These are phyloP conservation scores for Rostratula benghalensis DNA, from an alignment of 2,113 vertebrate species.

Conservation along the genomic window DNA sequence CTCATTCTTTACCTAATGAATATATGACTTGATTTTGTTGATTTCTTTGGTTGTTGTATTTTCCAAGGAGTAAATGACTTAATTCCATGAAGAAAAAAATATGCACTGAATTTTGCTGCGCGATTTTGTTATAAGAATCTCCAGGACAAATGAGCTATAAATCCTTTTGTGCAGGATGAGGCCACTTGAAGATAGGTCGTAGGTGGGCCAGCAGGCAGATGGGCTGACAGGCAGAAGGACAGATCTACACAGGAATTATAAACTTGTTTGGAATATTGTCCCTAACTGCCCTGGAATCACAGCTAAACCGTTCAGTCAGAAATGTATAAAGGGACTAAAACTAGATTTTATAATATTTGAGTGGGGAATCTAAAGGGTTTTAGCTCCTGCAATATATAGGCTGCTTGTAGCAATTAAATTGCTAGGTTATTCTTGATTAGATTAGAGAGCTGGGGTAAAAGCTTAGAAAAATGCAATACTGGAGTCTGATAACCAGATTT, in stretches of 20 bases:
- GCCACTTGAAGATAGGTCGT: not conserved
- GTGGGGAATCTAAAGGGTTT: not conserved
- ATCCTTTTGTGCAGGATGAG: not conserved
- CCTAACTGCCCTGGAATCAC: not conserved
- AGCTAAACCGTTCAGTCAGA: not conserved
- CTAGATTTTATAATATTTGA: not conserved
- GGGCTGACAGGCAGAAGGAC: not conserved
- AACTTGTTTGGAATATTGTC: not conserved
- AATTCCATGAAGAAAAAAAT: not conserved
- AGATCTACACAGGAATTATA: not conserved
- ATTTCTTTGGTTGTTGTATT: not conserved
- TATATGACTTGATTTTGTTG: not conserved
- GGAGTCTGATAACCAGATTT: conserved; percentile 8
- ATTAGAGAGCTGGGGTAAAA: not conserved
- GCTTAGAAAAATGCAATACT: not conserved
- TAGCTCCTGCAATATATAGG: not conserved
- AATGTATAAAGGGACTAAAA: not conserved
- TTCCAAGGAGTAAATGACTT: not conserved
- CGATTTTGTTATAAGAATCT: not conserved
- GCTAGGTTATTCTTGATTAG: not conserved
- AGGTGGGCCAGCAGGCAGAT: not conserved
- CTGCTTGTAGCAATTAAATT: not conserved
- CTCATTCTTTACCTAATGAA: not conserved
- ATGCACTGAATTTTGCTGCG: not conserved
- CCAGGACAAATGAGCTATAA: not conserved